Evolutionary conservation across 2,113 vertebrate genomes (phyloP).

Genomic region (Cebus imitator): DNA sequence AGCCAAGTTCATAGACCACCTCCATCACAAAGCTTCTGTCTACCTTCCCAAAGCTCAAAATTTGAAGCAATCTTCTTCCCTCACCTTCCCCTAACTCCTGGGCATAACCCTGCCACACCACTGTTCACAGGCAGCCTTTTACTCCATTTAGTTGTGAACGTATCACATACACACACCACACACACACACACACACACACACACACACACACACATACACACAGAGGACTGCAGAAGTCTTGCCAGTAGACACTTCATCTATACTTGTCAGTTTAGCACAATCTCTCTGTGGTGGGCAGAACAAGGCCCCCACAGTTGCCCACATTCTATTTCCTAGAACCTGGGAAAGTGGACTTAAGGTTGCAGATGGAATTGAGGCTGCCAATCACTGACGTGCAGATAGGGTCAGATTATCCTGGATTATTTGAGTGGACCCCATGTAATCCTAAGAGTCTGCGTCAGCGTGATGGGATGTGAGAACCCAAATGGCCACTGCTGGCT

Average conservation of each 20-base stretch:
- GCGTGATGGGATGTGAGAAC: too few species aligned
- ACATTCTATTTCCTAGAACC: neutral
- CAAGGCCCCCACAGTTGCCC: neutral
- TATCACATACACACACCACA: neutral
- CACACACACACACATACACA: neutral
- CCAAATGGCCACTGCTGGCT: neutral
- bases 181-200: neutral
- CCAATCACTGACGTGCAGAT: neutral
- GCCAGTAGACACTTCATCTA: neutral
- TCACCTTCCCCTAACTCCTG: neutral
- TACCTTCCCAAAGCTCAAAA: accelerated
- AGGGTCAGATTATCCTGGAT: neutral
- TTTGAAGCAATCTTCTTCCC: neutral
- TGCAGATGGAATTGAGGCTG: neutral
- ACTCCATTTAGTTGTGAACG: neutral
- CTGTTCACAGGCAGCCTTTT: neutral
- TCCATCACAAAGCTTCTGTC: neutral
- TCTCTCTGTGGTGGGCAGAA: neutral
- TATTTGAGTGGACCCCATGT: neutral
- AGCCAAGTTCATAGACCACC: neutral
- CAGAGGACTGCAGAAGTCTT: neutral
- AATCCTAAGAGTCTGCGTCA: neutral
- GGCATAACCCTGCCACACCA: too few species aligned
- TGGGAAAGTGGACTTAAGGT: neutral
- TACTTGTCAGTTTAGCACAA: neutral